Percentiles rank a stretch among this genome's conserved stretches.
Conservation (phyloP, 1,140 invertebrate genomes). For the Drosophila erecta region DNA sequence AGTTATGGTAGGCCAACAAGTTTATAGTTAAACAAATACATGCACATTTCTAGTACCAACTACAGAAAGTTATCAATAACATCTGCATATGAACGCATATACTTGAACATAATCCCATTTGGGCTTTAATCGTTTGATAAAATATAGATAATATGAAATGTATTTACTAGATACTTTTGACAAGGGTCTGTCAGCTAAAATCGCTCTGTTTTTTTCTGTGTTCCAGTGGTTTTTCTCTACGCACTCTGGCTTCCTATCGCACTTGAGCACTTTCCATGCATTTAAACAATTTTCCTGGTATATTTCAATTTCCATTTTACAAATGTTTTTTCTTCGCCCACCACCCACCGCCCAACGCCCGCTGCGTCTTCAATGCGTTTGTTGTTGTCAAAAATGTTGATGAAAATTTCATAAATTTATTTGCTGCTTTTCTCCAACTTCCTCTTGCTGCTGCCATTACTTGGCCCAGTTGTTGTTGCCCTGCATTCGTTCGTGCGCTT, state of each 20-base stretch:
- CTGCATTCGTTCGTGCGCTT: slow-evolving; percentile 68
- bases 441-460: slow-evolving; percentile 12
- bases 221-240: slow-evolving; percentile 1
- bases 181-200: background rate
- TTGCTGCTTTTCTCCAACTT: slow-evolving; percentile 31
- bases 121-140: no score
- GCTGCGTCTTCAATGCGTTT: slow-evolving; percentile 26
- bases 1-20: no score
- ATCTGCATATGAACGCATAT: no score
- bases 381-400: slow-evolving; percentile 69
- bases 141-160: no score
- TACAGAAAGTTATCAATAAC: no score
- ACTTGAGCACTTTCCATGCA: slow-evolving; percentile 75
- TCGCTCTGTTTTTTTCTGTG: slow-evolving; percentile 5
- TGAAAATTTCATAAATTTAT: slow-evolving; percentile 81
- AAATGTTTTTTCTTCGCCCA: slow-evolving; percentile 55
- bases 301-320: slow-evolving; percentile 60
- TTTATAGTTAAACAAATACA: no score
- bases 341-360: background rate
- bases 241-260: slow-evolving; percentile 12
- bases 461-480: slow-evolving; percentile 46
- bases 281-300: slow-evolving; percentile 76
- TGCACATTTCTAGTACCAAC: no score
- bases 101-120: no score
- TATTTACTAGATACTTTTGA: no score